These are phyloP conservation scores for Bungarus multicinctus DNA, from an alignment of 2,113 vertebrate species.

Conservation along the genomic window DNA sequence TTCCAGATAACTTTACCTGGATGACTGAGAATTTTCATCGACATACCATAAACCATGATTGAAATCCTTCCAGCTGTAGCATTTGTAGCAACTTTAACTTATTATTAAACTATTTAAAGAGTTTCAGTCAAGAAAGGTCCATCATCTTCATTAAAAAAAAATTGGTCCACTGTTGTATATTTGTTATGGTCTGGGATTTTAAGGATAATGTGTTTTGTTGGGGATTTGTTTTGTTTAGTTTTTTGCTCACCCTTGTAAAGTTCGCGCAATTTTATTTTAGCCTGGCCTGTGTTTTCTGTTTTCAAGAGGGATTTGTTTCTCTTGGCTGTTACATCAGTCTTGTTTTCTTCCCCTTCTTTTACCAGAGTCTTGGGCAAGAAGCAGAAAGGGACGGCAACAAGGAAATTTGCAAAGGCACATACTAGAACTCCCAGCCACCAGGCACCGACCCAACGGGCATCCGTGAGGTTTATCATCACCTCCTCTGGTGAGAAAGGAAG, in stretches of 20 bases:
- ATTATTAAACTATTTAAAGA: not conserved
- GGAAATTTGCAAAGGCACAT: conserved; percentile 65
- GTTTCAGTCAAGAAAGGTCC: not conserved
- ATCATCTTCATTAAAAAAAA: not conserved
- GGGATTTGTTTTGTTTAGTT: not conserved
- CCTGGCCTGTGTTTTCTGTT: conserved; percentile 20
- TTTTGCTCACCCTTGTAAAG: conserved; percentile 66
- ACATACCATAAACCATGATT: too few relatives aligned
- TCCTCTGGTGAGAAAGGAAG: conserved; percentile 57
- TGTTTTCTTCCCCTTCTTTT: conserved; percentile 59
- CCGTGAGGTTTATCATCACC: conserved; percentile 62
- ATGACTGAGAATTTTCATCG: too few relatives aligned
- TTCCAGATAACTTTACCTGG: too few relatives aligned
- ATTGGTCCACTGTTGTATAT: too few relatives aligned
- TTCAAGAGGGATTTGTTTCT: conserved; percentile 13
- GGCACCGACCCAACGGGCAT: conserved; percentile 76
- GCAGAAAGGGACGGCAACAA: conserved; percentile 69
- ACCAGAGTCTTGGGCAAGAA: conserved; percentile 72
- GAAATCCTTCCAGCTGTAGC: not conserved
- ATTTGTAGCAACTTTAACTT: not conserved
- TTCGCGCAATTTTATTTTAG: conserved; percentile 52
- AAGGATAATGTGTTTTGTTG: not conserved
- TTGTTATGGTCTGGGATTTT: not conserved
- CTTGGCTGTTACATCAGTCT: conserved; percentile 14
- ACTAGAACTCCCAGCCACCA: conserved; percentile 78